Conservation (phyloP, 2,888 invertebrate species). For the Pantelozetes paolii region DNA sequence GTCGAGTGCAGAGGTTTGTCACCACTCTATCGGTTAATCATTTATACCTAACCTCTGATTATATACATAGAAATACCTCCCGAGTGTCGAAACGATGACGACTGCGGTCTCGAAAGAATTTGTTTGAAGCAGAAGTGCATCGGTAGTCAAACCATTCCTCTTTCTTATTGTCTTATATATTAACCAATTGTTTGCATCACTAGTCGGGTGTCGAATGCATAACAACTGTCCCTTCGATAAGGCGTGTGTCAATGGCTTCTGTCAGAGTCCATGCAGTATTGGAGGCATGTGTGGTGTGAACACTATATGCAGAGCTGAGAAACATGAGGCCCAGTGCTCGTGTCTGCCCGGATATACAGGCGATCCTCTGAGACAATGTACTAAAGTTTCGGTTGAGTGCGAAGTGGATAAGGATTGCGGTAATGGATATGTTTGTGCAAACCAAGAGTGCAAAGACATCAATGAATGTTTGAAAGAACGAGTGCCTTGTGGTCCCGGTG, state of each 20-base stretch:
- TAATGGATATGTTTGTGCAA: conserved; percentile 48
- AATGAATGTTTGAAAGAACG: conserved; percentile 69
- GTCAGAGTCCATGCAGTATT: conserved; percentile 69
- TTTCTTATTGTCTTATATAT: background rate
- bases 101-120: conserved; percentile 80
- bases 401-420: conserved; percentile 48
- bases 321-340: conserved; percentile 81
- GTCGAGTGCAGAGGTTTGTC: conserved; percentile 58
- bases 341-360: conserved; percentile 85
- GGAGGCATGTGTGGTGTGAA: conserved; percentile 69
- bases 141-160: conserved; percentile 7
- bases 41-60: background rate
- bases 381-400: conserved; percentile 45
- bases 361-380: conserved; percentile 74
- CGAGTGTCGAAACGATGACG: conserved; percentile 67
- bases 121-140: conserved; percentile 60
- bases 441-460: conserved; percentile 61
- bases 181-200: background rate
- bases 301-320: conserved; percentile 84
- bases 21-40: background rate
- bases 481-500: conserved; percentile 71
- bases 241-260: conserved; percentile 63
- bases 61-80: conserved; percentile 41
- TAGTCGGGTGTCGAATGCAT: conserved; percentile 69
- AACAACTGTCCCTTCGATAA: conserved; percentile 58